These are phyloP conservation scores for Perithous albicinctus DNA, from an alignment of 2,888 invertebrate genomes.

Conservation along the genomic window DNA sequence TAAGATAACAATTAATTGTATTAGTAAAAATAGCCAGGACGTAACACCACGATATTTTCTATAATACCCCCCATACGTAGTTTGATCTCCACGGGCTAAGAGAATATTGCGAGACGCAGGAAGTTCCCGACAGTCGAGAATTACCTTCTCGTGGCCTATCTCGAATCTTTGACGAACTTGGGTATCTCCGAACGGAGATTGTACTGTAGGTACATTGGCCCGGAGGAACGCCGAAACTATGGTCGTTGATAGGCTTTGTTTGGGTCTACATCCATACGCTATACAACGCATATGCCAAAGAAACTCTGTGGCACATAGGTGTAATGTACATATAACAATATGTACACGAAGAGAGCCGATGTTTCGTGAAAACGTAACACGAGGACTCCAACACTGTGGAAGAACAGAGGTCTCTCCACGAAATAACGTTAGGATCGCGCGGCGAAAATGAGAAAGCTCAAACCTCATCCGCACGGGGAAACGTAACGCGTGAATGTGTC, in stretches of 20 bases:
- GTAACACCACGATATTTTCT: too few relatives aligned
- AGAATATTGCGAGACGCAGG: background rate
- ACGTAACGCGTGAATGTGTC: slow-evolving; percentile 45
- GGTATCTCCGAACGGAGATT: slow-evolving; percentile 36
- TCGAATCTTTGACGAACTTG: slow-evolving; percentile 58
- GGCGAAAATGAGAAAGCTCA: slow-evolving; percentile 49
- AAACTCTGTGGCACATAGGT: background rate
- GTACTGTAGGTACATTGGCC: slow-evolving; percentile 2
- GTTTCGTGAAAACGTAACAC: background rate
- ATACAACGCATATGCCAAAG: background rate
- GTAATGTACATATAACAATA: background rate
- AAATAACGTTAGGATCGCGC: slow-evolving; percentile 42
- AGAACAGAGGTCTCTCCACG: background rate
- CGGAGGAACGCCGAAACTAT: slow-evolving; percentile 16
- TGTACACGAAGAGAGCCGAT: background rate
- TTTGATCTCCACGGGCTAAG: too few relatives aligned
- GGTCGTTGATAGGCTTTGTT: slow-evolving; percentile 14
- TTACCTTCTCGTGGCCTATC: slow-evolving; percentile 36
- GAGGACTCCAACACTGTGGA: too few relatives aligned
- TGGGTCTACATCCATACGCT: slow-evolving; percentile 38
- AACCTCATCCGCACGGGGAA: slow-evolving; percentile 34
- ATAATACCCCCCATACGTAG: too few relatives aligned
- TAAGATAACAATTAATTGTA: too few relatives aligned
- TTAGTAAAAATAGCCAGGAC: too few relatives aligned
- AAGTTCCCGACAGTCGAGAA: background rate